Percentiles rank a stretch among this genome's conserved stretches.
phyloP scores from a whole-genome alignment of 2,888 invertebrate genomes.

The Physocephala rufipes region DNA sequence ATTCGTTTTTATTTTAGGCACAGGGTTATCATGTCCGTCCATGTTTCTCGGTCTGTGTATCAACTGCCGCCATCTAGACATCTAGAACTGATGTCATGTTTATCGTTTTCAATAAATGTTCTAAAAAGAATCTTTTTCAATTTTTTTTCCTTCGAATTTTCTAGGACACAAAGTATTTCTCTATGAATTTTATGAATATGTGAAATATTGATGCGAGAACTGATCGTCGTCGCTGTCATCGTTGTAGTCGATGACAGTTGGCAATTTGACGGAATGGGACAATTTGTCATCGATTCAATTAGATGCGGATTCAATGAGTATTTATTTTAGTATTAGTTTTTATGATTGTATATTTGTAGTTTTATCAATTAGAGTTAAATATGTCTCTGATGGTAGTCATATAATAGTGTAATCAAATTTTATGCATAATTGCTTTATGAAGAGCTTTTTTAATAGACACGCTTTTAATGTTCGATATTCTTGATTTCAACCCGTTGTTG shows the following conservation, averaged over 20 bases:
- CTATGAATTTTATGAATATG: not conserved
- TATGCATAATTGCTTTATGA: too few species aligned
- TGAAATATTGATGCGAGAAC: constrained; percentile 17
- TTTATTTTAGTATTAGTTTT: not conserved
- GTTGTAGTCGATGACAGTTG: constrained; percentile 5
- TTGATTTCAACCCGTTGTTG: too few species aligned
- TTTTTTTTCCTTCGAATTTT: constrained; percentile 30
- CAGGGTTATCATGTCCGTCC: constrained; percentile 25
- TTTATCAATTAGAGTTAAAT: not conserved
- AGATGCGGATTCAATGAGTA: too few species aligned
- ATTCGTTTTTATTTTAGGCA: constrained; percentile 25
- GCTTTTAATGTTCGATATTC: too few species aligned
- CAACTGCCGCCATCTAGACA: not conserved
- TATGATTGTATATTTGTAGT: not conserved
- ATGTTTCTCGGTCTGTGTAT: constrained; percentile 19
- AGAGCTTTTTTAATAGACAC: too few species aligned
- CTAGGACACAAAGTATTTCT: constrained; percentile 26
- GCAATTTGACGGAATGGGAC: not conserved
- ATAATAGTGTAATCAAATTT: too few species aligned
- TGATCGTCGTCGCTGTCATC: not conserved
- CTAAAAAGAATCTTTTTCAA: constrained; percentile 22
- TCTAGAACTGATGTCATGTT: constrained; percentile 33
- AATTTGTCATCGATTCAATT: not conserved
- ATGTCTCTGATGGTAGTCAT: too few species aligned
- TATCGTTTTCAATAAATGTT: constrained; percentile 5